Percentiles rank a stretch among this genome's conserved stretches.
These are phyloP conservation scores for Pampusana beccarii DNA, from an alignment of 2,113 vertebrate genomes.

Conservation along the genomic window DNA sequence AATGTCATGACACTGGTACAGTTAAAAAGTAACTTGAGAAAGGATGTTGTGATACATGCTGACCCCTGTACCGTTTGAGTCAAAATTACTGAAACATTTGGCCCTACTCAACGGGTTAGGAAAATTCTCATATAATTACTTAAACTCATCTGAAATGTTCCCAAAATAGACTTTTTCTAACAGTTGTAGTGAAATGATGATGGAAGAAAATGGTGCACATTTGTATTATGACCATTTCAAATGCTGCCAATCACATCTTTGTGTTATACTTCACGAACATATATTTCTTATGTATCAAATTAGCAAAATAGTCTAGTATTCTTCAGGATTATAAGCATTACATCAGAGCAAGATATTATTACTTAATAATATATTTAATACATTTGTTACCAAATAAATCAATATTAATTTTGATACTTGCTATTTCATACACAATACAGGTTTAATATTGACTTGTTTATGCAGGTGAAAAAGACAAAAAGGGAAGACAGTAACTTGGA, in stretches of 20 bases:
- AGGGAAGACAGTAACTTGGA: not conserved
- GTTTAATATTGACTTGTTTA: not conserved
- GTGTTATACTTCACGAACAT: not conserved
- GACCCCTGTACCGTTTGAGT: not conserved
- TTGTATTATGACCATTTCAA: not conserved
- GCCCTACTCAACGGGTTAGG: not conserved
- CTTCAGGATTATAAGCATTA: not conserved
- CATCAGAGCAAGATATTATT: not conserved
- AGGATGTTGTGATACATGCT: not conserved
- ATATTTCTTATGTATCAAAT: not conserved
- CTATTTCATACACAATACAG: not conserved
- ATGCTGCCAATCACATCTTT: not conserved
- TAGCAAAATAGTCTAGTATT: not conserved
- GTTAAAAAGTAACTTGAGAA: not conserved
- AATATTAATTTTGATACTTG: not conserved
- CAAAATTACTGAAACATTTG: not conserved
- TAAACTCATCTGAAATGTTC: not conserved
- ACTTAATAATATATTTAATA: not conserved
- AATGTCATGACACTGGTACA: not conserved
- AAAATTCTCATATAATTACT: not conserved
- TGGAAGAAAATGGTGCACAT: not conserved
- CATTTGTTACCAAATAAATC: not conserved
- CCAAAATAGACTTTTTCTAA: not conserved
- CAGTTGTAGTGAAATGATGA: not conserved
- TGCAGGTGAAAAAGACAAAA: not conserved